These are phyloP conservation scores for Copsychus sechellarum DNA, from an alignment of 2,113 vertebrate species.

Conservation along the genomic window DNA sequence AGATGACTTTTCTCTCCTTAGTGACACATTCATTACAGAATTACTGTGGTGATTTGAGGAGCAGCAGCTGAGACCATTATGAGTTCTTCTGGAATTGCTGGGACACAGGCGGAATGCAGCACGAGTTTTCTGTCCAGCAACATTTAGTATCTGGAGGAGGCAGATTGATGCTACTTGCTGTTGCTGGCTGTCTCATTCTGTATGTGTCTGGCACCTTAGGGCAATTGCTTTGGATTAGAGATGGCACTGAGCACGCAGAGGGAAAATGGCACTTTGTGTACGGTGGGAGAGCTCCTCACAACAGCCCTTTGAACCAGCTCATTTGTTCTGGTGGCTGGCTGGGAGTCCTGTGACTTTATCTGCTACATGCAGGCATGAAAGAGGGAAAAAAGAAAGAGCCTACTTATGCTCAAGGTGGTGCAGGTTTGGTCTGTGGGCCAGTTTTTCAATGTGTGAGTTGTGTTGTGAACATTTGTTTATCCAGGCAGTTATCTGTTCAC, in stretches of 20 bases:
- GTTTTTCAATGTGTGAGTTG: neutral
- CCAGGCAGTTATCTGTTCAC: neutral
- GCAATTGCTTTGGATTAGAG: conserved; percentile 20
- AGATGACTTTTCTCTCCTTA: neutral
- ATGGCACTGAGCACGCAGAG: neutral
- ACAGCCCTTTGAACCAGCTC: neutral
- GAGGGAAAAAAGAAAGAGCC: neutral
- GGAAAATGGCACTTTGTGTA: neutral
- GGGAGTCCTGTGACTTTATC: neutral
- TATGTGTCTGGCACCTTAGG: neutral
- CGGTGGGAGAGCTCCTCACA: neutral
- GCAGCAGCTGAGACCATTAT: neutral
- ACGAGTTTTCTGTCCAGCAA: neutral
- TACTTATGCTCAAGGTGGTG: neutral
- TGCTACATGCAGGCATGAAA: neutral
- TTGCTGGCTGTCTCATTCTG: neutral
- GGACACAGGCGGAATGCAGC: neutral
- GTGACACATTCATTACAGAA: neutral
- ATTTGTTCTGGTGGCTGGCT: neutral
- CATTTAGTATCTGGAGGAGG: neutral
- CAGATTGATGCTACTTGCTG: neutral
- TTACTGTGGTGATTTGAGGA: neutral
- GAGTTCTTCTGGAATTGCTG: neutral
- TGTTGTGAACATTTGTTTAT: neutral
- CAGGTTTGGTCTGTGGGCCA: neutral